Percentiles rank a stretch among this genome's conserved stretches.
Evolutionary conservation across 1,140 invertebrate genomes (phyloP).

Genomic region (Drosophila sp.): DNA sequence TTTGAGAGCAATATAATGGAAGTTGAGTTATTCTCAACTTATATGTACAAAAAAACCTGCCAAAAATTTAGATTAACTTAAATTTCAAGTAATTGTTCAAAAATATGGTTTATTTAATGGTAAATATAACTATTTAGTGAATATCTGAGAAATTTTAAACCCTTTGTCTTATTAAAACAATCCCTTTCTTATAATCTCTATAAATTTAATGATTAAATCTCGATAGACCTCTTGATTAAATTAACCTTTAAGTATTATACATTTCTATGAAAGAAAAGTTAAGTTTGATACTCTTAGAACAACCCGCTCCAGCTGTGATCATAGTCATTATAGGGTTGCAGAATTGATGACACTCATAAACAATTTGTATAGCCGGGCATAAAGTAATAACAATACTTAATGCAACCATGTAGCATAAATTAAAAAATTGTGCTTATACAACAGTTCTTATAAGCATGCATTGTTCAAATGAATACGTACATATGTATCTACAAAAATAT

Average conservation of each 20-base stretch:
- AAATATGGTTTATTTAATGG: too few species aligned
- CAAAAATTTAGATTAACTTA: too few species aligned
- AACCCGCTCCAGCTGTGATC: conserved; percentile 9
- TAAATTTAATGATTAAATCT: too few species aligned
- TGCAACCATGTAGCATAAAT: conserved; percentile 48
- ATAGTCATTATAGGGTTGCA: conserved; percentile 41
- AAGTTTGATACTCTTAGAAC: neutral
- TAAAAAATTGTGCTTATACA: conserved; percentile 37
- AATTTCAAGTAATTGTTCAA: too few species aligned
- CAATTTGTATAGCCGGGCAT: conserved; percentile 39
- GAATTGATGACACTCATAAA: conserved; percentile 79
- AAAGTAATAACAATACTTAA: conserved; percentile 54
- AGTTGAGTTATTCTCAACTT: too few species aligned
- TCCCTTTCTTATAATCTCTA: too few species aligned
- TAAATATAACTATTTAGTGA: too few species aligned
- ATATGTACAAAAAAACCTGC: too few species aligned
- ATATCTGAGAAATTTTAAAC: too few species aligned
- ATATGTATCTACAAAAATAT: conserved; percentile 4
- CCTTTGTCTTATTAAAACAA: conserved; percentile 1
- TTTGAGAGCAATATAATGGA: too few species aligned
- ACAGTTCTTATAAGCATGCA: conserved; percentile 9
- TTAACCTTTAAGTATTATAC: neutral
- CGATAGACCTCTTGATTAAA: neutral
- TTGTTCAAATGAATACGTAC: neutral
- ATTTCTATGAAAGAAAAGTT: neutral